Conservation (phyloP, 2,888 invertebrate species). For the Scaptomyza flava region DNA sequence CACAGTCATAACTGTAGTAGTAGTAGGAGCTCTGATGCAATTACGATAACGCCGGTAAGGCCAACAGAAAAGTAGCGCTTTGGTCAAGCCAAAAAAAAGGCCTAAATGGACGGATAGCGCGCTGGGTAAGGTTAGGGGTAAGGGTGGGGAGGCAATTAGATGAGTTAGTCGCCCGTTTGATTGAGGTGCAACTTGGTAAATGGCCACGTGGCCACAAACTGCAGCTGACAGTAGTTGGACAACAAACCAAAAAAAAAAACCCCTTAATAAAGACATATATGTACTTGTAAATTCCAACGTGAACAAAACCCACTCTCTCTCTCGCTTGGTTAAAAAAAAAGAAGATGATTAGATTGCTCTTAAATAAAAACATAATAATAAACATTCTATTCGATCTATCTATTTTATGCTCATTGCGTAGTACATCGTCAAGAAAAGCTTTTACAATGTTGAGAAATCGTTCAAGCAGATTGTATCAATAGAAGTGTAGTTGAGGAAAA, state of each 20-base stretch:
- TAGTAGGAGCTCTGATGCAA: constrained; percentile 34
- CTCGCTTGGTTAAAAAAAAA: neutral
- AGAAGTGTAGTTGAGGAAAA: too few species aligned
- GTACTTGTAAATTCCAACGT: neutral
- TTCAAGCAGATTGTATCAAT: too few species aligned
- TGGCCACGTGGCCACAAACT: constrained; percentile 41
- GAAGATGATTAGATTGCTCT: neutral
- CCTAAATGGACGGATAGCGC: neutral
- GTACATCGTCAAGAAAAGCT: too few species aligned
- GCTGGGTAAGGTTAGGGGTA: neutral
- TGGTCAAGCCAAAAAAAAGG: constrained; percentile 36
- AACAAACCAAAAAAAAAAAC: too few species aligned
- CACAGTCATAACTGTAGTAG: constrained; percentile 50
- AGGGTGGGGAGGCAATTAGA: constrained; percentile 53
- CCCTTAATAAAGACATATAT: constrained; percentile 1
- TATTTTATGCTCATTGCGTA: too few species aligned
- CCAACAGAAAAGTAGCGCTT: constrained; percentile 29
- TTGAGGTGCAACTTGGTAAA: constrained; percentile 45
- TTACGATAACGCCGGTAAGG: constrained; percentile 55
- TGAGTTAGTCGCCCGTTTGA: constrained; percentile 73
- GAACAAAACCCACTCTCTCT: too few species aligned
- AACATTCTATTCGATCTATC: neutral
- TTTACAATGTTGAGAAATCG: too few species aligned
- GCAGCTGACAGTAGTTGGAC: constrained; percentile 41
- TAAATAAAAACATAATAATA: neutral